Evolutionary conservation across 2,113 vertebrate genomes (phyloP).

Genomic region (Elaphurus davidianus): DNA sequence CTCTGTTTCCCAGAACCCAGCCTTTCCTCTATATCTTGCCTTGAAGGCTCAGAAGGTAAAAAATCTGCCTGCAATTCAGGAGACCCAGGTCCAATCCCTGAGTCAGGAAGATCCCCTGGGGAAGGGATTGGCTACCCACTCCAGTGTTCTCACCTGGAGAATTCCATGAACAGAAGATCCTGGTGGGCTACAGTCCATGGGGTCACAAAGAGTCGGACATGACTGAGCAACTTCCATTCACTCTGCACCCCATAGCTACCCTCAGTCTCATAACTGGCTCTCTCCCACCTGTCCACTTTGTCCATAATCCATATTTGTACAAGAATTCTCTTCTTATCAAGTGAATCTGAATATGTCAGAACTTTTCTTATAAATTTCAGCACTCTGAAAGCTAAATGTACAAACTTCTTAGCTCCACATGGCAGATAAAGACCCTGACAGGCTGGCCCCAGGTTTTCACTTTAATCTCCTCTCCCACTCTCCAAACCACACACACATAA

Average conservation of each 20-base stretch:
- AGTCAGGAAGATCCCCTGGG: background rate
- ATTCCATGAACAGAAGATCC: background rate
- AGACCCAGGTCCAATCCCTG: background rate
- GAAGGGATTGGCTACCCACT: background rate
- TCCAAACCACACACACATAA: background rate
- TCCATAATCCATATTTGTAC: background rate
- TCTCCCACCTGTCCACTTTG: background rate
- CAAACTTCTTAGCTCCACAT: background rate
- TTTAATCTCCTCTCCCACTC: background rate
- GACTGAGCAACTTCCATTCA: background rate
- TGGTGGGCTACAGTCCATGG: background rate
- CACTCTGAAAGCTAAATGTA: slow-evolving; percentile 22
- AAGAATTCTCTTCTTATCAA: slow-evolving; percentile 10
- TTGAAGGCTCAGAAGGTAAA: background rate
- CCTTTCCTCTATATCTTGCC: background rate
- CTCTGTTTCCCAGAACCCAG: background rate
- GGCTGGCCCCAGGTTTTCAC: background rate
- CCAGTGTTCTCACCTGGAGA: background rate
- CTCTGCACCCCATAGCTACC: background rate
- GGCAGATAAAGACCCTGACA: background rate
- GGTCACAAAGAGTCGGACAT: background rate
- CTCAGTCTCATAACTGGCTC: background rate
- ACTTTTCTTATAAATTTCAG: slow-evolving; percentile 13
- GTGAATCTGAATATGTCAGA: background rate
- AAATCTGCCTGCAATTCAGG: background rate